Base-by-base conservation (phyloP, 2,888 invertebrate genomes). In the Scaptomyza caliginosa region DNA sequence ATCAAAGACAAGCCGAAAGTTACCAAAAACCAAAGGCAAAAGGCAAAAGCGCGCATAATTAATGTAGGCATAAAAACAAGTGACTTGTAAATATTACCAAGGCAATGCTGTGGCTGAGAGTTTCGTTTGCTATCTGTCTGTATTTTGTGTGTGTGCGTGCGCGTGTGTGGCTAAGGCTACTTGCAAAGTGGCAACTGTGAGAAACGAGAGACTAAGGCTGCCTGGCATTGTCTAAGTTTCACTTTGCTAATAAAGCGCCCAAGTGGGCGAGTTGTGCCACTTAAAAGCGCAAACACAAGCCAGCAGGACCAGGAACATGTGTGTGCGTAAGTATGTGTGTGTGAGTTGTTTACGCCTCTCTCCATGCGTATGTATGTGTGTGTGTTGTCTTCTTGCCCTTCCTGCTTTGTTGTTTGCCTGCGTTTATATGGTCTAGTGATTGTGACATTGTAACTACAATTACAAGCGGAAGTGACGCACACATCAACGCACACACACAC, bases 61-160 rank as follows among this genome's bases (percentile, higher is more conserved):
- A 88, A 87, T 87, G 88, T 86, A 77, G 82, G 85, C 78, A 88
- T 87, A 86, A 88, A 87, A 87, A 77, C 84, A 86, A 88, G 86
- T 88, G 88, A 87, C 85, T 88, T 86, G 86, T 88, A 86, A 88
- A 88, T 86, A 87, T 87, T 75, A 52, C 76, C 76, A 81, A 76
- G 78, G 84, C 75, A 78, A 81, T 82, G 62, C 57, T 69, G 75
- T 58, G 79, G 71, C 59, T 55, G 58, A 71, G 65, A 52, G 64
- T 26, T 8, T 40, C 54, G 10, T 16, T 19, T 26, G 32, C 21
- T 11, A 13, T 42, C 58, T 34, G 21, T 42, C 24, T 64, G 11
- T 60, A 30, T 52, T 40, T 32, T 51, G 43, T 13, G 54, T 19
- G 43, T 30, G 50, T 2, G 38, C 11, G 30, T 36, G 52, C 8